phyloP scores from a whole-genome alignment of 2,888 invertebrate species.

The Fragum whitleyi region DNA sequence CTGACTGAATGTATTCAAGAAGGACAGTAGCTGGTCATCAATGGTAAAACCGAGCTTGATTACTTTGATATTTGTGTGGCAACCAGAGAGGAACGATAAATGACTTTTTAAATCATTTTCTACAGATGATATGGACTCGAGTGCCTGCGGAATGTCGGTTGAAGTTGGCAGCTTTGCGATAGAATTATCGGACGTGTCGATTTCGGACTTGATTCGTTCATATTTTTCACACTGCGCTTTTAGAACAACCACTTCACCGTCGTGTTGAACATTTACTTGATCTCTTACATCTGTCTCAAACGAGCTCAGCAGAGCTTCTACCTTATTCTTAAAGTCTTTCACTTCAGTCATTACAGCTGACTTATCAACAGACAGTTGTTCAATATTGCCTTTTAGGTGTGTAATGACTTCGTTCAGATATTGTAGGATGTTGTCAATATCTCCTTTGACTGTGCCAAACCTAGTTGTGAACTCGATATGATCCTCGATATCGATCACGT shows the following conservation, averaged over 20 bases:
- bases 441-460: conserved; percentile 45
- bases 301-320: conserved; percentile 53
- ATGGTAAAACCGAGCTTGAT: conserved; percentile 55
- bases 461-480: conserved; percentile 59
- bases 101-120: conserved; percentile 62
- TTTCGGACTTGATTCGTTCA: conserved; percentile 58
- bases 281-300: conserved; percentile 61
- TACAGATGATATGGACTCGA: conserved; percentile 45
- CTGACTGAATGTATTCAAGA: conserved; percentile 55
- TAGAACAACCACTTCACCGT: conserved; percentile 54
- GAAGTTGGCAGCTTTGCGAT: conserved; percentile 48
- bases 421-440: conserved; percentile 52
- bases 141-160: conserved; percentile 39
- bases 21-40: conserved; percentile 51
- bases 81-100: conserved; percentile 46
- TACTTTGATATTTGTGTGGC: conserved; percentile 52
- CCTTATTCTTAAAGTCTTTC: conserved; percentile 58
- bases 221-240: conserved; percentile 64
- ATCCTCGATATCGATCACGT: conserved; percentile 61
- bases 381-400: conserved; percentile 59
- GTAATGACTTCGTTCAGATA: conserved; percentile 56
- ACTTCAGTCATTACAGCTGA: conserved; percentile 52
- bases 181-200: conserved; percentile 47
- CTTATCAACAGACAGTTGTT: conserved; percentile 50
- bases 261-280: conserved; percentile 59